phyloP scores from a whole-genome alignment of 1,140 invertebrate genomes.

The Drosophila persimilis region DNA sequence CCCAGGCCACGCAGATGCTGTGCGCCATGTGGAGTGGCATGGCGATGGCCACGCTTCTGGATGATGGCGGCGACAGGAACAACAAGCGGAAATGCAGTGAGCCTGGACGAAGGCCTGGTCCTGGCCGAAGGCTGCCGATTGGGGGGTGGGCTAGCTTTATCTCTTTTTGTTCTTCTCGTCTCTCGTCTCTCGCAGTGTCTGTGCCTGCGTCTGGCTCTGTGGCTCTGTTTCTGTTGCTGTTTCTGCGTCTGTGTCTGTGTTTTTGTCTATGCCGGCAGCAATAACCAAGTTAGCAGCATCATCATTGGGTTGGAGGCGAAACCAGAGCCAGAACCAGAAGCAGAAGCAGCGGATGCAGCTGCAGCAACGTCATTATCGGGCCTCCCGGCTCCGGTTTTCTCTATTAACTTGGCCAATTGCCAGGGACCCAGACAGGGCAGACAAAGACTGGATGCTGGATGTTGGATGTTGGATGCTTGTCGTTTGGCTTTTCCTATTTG shows the following conservation, averaged over 20 bases:
- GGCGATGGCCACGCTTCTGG: constrained; percentile 40
- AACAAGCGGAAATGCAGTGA: constrained; percentile 76
- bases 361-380: constrained; percentile 74
- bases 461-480: not conserved
- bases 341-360: constrained; percentile 49
- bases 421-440: constrained; percentile 42
- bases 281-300: constrained; percentile 77
- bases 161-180: constrained; percentile 32
- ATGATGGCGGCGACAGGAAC: constrained; percentile 54
- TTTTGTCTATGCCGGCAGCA: constrained; percentile 64
- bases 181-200: constrained; percentile 14
- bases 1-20: constrained; percentile 63
- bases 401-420: constrained; percentile 81
- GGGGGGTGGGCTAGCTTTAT: constrained; percentile 18
- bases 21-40: constrained; percentile 60
- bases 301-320: constrained; percentile 58
- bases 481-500: constrained; percentile 40
- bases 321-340: constrained; percentile 45
- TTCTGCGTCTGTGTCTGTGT: constrained; percentile 20
- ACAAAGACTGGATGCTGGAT: constrained; percentile 38
- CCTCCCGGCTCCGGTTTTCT: constrained; percentile 33
- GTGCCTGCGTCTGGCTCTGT: constrained; percentile 7
- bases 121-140: constrained; percentile 15
- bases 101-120: constrained; percentile 18
- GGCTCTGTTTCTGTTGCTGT: constrained; percentile 5